phyloP scores from a whole-genome alignment of 1,140 invertebrate species.

The Uloborus diversus region DNA sequence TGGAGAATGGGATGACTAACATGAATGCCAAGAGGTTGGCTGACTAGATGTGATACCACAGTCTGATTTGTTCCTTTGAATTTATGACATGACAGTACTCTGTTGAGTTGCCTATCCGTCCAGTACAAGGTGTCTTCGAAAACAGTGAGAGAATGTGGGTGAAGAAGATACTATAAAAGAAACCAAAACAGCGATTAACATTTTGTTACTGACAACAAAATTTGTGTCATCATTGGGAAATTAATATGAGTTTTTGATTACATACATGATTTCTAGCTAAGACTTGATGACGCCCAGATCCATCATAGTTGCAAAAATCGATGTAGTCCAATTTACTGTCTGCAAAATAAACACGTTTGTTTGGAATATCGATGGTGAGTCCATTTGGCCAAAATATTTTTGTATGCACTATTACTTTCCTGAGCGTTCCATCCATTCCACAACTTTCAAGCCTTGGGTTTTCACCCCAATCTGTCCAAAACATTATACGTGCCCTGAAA shows the following conservation, averaged over 20 bases:
- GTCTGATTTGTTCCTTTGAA: constrained; percentile 90
- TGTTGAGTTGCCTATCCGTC: constrained; percentile 93
- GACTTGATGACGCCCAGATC: constrained; percentile 83
- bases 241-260: no score
- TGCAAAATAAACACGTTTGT: constrained; percentile 93
- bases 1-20: constrained; percentile 94
- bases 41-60: constrained; percentile 92
- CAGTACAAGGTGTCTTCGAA: constrained; percentile 91
- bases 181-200: neutral
- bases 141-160: constrained; percentile 93
- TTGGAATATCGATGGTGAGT: constrained; percentile 92
- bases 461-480: constrained; percentile 99
- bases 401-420: constrained; percentile 87
- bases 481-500: constrained; percentile 84
- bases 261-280: constrained; percentile 67
- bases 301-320: constrained; percentile 98
- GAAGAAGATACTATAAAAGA: constrained; percentile 84
- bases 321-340: constrained; percentile 98
- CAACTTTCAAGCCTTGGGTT: constrained; percentile 95
- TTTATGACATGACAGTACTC: constrained; percentile 85
- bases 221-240: no score
- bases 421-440: constrained; percentile 92
- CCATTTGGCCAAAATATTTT: constrained; percentile 99
- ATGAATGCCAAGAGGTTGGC: constrained; percentile 92
- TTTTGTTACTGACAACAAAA: neutral